Evolutionary conservation across 2,797 vertebrate species (phyloP).

Genomic region (Gymnocypris eckloni): DNA sequence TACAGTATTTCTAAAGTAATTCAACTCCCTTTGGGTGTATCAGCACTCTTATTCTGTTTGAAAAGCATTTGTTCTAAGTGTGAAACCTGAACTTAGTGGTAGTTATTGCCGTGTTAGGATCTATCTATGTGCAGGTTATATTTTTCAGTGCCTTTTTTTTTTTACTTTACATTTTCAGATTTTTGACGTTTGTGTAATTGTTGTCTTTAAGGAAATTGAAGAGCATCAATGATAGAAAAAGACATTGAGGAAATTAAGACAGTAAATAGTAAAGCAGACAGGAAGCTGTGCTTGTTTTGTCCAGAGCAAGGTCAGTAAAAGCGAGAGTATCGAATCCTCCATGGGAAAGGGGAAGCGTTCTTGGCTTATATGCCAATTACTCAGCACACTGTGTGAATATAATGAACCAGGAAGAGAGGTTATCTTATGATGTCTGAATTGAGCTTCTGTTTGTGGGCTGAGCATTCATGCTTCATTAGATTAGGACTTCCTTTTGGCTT

Average conservation of each 20-base stretch:
- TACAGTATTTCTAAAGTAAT: constrained; percentile 42
- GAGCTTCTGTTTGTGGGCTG: constrained; percentile 33
- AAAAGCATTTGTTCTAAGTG: constrained; percentile 17
- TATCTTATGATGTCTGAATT: constrained; percentile 44
- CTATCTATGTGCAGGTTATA: neutral
- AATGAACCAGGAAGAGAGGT: constrained; percentile 41
- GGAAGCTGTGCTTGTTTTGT: constrained; percentile 9
- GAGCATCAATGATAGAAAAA: neutral
- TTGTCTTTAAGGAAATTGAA: neutral
- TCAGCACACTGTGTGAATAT: constrained; percentile 41
- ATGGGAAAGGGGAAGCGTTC: constrained; percentile 24
- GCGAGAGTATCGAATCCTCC: neutral
- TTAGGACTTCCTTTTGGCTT: constrained; percentile 40
- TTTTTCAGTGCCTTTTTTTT: neutral
- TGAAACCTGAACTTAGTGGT: constrained; percentile 41
- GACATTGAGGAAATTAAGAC: neutral
- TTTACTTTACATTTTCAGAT: neutral
- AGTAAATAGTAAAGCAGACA: neutral
- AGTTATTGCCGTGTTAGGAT: neutral
- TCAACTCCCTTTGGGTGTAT: constrained; percentile 25
- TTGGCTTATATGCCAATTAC: constrained; percentile 19
- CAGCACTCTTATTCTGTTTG: neutral
- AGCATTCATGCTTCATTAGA: constrained; percentile 48
- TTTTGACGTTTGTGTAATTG: neutral
- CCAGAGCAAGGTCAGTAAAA: constrained; percentile 36